These are phyloP conservation scores for Papilio machaon DNA, from an alignment of 1,140 invertebrate species.

Conservation along the genomic window DNA sequence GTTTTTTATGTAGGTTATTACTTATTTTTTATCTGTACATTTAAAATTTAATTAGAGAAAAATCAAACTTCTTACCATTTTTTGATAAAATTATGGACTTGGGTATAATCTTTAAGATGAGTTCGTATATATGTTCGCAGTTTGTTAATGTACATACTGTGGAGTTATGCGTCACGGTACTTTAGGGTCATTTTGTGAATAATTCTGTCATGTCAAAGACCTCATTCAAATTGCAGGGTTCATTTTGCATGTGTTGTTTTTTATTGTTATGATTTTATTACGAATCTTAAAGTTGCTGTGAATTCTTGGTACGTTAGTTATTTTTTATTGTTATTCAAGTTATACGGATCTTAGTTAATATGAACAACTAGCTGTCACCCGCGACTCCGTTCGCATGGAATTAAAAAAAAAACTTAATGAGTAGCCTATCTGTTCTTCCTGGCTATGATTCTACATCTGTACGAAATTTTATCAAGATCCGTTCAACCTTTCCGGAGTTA, in stretches of 20 bases:
- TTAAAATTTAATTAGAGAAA: background rate
- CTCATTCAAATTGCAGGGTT: background rate
- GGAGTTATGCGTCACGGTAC: background rate
- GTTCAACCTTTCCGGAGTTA: too few relatives aligned
- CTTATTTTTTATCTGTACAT: background rate
- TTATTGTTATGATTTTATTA: conserved; percentile 3
- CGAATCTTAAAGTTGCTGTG: background rate
- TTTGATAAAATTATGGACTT: background rate
- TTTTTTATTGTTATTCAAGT: background rate
- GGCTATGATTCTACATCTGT: too few relatives aligned
- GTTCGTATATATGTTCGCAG: background rate
- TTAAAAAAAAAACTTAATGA: too few relatives aligned
- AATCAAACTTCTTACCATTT: background rate
- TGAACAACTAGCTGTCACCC: background rate
- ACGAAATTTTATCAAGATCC: too few relatives aligned
- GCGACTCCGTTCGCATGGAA: too few relatives aligned
- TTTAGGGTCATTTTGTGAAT: background rate
- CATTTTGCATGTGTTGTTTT: background rate
- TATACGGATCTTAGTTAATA: background rate
- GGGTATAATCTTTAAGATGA: background rate
- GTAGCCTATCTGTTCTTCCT: too few relatives aligned
- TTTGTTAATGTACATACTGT: background rate
- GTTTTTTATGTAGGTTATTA: background rate
- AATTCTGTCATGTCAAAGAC: conserved; percentile 14
- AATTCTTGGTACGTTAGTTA: background rate